Conservation (phyloP, 2,113 vertebrate species). For the Thamnophis sirtalis region DNA sequence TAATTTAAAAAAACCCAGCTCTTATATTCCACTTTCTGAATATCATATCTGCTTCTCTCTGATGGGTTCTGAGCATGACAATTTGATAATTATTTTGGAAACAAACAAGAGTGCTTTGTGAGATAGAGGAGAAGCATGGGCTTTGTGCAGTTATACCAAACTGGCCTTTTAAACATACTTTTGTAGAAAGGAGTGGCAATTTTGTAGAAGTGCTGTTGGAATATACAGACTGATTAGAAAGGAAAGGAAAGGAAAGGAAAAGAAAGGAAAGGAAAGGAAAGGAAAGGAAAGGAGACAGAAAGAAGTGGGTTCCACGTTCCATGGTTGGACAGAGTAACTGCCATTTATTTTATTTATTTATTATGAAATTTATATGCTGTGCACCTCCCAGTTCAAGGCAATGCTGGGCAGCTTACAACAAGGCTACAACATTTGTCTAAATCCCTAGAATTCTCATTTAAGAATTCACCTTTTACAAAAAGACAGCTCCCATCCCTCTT, state of each 20-base stretch:
- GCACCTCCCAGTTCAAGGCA: not conserved
- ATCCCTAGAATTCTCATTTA: not conserved
- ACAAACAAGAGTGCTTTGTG: not conserved
- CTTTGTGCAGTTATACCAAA: not conserved
- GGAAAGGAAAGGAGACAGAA: not conserved
- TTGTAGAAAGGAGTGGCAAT: not conserved
- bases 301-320: not conserved
- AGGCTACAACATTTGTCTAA: not conserved
- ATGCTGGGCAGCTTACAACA: not conserved
- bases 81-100: not conserved
- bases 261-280: not conserved
- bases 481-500: no score
- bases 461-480: not conserved
- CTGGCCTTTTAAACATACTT: not conserved
- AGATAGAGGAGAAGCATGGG: not conserved
- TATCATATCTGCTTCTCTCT: not conserved
- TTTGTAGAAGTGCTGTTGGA: not conserved
- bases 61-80: not conserved
- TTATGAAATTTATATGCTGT: not conserved
- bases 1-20: not conserved
- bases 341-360: not conserved
- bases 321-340: not conserved
- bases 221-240: not conserved
- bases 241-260: not conserved
- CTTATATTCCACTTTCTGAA: not conserved